A percentile compares a stretch with the other conserved stretches of the same genome.
phyloP scores from a whole-genome alignment of 2,113 vertebrate species.

The Macaca nemestrina region DNA sequence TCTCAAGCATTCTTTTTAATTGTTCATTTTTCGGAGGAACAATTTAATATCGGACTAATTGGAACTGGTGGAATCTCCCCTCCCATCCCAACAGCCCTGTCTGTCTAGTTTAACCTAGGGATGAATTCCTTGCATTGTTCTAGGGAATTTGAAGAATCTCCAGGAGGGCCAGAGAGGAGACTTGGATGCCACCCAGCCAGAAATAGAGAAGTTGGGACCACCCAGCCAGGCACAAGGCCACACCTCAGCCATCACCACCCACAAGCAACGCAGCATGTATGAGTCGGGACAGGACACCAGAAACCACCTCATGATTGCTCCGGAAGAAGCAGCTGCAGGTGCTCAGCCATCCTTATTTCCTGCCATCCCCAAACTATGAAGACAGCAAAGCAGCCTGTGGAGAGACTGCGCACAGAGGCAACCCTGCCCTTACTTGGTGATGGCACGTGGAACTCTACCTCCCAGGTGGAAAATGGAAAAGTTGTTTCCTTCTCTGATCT shows the following conservation, averaged over 20 bases:
- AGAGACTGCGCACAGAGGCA: not conserved
- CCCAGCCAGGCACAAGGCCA: not conserved
- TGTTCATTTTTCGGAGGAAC: not conserved
- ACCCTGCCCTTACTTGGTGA: not conserved
- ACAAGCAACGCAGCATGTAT: fast-evolving
- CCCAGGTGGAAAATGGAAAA: not conserved
- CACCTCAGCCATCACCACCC: not conserved
- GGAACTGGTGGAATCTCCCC: not conserved
- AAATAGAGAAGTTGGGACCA: not conserved
- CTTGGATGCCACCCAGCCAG: not conserved
- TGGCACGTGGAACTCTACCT: fast-evolving
- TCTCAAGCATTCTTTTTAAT: not conserved
- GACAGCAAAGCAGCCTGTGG: not conserved
- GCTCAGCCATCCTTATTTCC: not conserved
- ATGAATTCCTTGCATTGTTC: not conserved
- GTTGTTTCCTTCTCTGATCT: not conserved
- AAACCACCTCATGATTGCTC: not conserved
- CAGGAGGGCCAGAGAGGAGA: not conserved
- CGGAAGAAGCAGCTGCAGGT: not conserved
- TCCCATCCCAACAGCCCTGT: too few species aligned
- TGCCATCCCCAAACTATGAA: not conserved
- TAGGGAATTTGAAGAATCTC: not conserved
- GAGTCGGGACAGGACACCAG: not conserved
- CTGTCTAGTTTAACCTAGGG: not conserved
- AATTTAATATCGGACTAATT: not conserved